phyloP scores from a whole-genome alignment of 1,140 invertebrate species.

The Orchestia grillus region DNA sequence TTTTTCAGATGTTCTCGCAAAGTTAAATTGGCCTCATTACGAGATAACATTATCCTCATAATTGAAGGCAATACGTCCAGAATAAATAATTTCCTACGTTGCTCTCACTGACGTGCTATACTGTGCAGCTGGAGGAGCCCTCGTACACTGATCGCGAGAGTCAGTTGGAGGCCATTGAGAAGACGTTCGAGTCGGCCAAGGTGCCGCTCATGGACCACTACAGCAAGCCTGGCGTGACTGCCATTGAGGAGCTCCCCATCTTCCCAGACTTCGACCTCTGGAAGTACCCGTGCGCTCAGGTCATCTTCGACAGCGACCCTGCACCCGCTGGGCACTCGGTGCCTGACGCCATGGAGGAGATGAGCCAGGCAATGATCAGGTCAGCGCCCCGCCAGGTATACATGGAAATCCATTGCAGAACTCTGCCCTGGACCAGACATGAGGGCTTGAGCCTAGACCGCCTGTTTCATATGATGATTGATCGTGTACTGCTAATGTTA shows the following conservation, averaged over 20 bases:
- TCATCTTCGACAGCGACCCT: slow-evolving; percentile 98
- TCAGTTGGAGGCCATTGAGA: slow-evolving; percentile 97
- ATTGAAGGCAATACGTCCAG: neutral
- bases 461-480: neutral
- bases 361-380: slow-evolving; percentile 99
- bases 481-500: neutral
- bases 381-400: slow-evolving; percentile 69
- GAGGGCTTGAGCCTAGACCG: neutral
- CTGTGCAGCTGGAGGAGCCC: slow-evolving; percentile 81
- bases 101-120: neutral
- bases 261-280: slow-evolving; percentile 97
- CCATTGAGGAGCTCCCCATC: slow-evolving; percentile 90
- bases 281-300: slow-evolving; percentile 98
- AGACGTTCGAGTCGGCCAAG: slow-evolving; percentile 95
- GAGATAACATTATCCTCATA: no score
- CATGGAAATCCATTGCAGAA: no score
- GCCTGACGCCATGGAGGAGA: slow-evolving; percentile 92
- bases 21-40: neutral
- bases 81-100: neutral
- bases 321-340: slow-evolving; percentile 85
- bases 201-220: slow-evolving; percentile 91
- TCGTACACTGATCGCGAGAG: slow-evolving; percentile 97
- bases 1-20: no score
- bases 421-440: no score
- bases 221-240: slow-evolving; percentile 91